Evolutionary conservation across 2,888 invertebrate genomes (phyloP), one percentile per base, ranked within the genome.

Genomic region (Deilephila porcellus): DNA sequence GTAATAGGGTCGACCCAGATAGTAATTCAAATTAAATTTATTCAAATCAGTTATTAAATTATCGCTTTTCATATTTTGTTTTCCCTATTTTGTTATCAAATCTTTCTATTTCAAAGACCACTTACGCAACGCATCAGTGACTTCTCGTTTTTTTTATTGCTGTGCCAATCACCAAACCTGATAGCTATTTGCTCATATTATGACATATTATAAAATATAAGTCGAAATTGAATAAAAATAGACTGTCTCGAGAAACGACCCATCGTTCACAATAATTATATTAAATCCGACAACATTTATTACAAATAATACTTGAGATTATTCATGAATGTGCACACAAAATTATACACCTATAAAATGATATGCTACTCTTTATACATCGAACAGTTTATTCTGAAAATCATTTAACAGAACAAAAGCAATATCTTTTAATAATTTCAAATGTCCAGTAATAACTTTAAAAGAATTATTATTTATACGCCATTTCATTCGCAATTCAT

Each of bases 261-360:
- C 74, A 63, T 20, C 60, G n/a, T 59, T 74, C 74, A 77, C 74
- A 63, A 72, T 62, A 29, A 37, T 63, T 71, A 78, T 64, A 67
- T 76, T 79, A 81, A 80, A 76, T 80, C 80, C 25, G 75, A 77
- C 78, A 75, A 83, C 78, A 84, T 79, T 76, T 76, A 79, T 37
- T 70, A 70, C 56, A 70, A 70, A 73, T 79, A 77, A 74, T 77
- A 79, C 77, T 77, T 34, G 73, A 67, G 77, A 73, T 70, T 78
- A 79, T 72, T 72, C 53, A 78, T 77, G 74, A 64, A 78, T 75
- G 80, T 80, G 81, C 80, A 80, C 72, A 72, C 71, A 32, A 53
- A 34, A 17, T 20, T 72, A 56, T 64, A 20, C 34, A 56, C 34
- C 53, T 52, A 67, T 45, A 29, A 53, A 20, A 63, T 37, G 45